These are phyloP conservation scores for Hemithea aestivaria DNA, from an alignment of 2,888 invertebrate species.

Conservation along the genomic window DNA sequence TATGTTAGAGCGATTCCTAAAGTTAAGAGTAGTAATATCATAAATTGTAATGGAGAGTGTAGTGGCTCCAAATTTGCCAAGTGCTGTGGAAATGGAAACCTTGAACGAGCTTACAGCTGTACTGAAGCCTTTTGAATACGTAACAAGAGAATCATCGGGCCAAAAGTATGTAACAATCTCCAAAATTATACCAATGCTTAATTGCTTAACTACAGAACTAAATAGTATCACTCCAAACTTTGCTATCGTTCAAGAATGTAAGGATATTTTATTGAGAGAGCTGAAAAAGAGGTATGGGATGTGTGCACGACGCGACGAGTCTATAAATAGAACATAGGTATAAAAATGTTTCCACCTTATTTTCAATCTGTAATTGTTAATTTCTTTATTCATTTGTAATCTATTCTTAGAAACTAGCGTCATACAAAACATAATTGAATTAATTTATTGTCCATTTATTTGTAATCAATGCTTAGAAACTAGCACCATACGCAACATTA, in stretches of 20 bases:
- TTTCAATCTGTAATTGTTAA: too few species aligned
- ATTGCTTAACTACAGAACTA: slow-evolving; percentile 31
- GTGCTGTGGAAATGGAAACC: slow-evolving; percentile 12
- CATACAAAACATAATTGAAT: too few species aligned
- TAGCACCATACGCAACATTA: too few species aligned
- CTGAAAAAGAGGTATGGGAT: slow-evolving; percentile 30
- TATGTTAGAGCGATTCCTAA: slow-evolving; percentile 28
- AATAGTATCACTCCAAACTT: slow-evolving; percentile 29
- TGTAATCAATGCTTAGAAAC: too few species aligned
- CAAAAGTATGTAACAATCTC: slow-evolving; percentile 31
- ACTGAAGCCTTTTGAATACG: slow-evolving; percentile 28
- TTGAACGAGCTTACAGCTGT: slow-evolving; percentile 23
- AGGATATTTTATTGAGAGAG: slow-evolving; percentile 28
- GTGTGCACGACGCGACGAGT: too few species aligned
- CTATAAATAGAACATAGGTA: too few species aligned
- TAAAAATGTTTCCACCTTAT: too few species aligned
- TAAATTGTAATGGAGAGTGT: slow-evolving; percentile 30
- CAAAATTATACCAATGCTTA: slow-evolving; percentile 37
- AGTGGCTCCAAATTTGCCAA: slow-evolving; percentile 27
- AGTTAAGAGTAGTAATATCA: slow-evolving; percentile 23
- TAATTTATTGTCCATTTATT: too few species aligned
- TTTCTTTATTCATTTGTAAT: too few species aligned
- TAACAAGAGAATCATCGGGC: slow-evolving; percentile 33
- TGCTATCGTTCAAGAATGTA: slow-evolving; percentile 27
- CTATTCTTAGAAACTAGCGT: too few species aligned